phyloP scores from a whole-genome alignment of 1,140 invertebrate genomes.

The Drosophila insularis region DNA sequence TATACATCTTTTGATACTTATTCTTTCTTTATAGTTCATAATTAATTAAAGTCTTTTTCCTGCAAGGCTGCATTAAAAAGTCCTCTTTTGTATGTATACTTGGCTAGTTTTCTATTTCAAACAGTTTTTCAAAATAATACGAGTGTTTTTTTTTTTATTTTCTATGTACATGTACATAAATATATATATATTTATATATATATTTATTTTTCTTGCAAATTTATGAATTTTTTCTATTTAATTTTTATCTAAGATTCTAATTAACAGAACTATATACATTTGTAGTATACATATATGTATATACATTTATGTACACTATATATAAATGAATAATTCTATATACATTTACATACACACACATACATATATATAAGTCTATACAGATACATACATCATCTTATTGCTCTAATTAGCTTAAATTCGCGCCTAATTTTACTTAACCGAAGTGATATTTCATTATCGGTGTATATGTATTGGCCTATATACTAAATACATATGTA shows the following conservation, averaged over 20 bases:
- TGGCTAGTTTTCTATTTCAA: neutral
- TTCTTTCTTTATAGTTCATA: conserved; percentile 6
- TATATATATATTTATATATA: too few species aligned
- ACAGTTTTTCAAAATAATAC: neutral
- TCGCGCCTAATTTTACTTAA: conserved; percentile 6
- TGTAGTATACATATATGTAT: neutral
- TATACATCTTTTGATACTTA: neutral
- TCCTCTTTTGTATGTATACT: neutral
- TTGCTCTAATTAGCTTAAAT: conserved; percentile 11
- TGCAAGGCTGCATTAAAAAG: neutral
- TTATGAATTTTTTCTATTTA: neutral
- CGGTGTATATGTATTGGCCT: neutral
- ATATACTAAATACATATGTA: neutral
- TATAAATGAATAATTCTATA: neutral
- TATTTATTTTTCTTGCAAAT: neutral
- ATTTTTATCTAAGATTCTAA: neutral
- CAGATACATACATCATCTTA: conserved; percentile 3
- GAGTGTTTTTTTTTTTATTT: neutral
- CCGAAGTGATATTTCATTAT: neutral
- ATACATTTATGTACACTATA: neutral
- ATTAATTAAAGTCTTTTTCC: neutral
- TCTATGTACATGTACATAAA: neutral
- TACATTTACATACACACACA: too few species aligned
- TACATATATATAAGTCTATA: neutral
- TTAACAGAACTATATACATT: neutral